Evolutionary conservation across 2,797 vertebrate genomes (phyloP).

Genomic region (Orestias chungarensis): DNA sequence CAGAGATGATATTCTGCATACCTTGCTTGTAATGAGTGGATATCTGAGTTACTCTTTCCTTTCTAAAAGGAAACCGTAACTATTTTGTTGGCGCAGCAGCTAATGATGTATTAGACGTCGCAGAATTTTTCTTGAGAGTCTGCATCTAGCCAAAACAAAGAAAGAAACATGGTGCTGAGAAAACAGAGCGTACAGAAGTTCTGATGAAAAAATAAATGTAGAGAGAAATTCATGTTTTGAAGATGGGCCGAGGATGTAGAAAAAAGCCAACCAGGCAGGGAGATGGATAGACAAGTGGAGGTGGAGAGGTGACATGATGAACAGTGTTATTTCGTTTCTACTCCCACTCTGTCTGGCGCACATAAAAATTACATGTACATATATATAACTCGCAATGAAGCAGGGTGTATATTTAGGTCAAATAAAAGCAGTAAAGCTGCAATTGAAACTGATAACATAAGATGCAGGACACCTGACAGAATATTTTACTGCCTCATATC

Average conservation of each 20-base stretch:
- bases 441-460: background rate
- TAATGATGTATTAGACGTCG: slow-evolving; percentile 49
- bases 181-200: background rate
- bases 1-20: no score
- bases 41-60: no score
- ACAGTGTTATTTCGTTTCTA: slow-evolving; percentile 1
- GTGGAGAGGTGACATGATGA: slow-evolving; percentile 6
- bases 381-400: slow-evolving; percentile 2
- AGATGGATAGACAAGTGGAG: background rate
- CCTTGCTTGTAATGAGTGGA: no score
- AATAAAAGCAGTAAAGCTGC: background rate
- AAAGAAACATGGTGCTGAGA: background rate
- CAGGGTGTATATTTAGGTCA: background rate
- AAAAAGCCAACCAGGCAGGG: background rate
- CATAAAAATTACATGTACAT: slow-evolving; percentile 7
- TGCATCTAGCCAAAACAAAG: slow-evolving; percentile 49
- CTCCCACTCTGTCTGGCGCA: background rate
- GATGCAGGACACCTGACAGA: background rate
- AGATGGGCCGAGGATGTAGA: background rate
- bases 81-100: slow-evolving; percentile 8
- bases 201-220: background rate
- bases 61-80: no score
- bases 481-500: background rate
- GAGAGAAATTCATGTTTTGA: background rate
- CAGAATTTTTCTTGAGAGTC: slow-evolving; percentile 17